A percentile compares a stretch with the other conserved stretches of the same genome.
Conservation (phyloP, 2,888 invertebrate genomes). For the Drosophila lutescens region DNA sequence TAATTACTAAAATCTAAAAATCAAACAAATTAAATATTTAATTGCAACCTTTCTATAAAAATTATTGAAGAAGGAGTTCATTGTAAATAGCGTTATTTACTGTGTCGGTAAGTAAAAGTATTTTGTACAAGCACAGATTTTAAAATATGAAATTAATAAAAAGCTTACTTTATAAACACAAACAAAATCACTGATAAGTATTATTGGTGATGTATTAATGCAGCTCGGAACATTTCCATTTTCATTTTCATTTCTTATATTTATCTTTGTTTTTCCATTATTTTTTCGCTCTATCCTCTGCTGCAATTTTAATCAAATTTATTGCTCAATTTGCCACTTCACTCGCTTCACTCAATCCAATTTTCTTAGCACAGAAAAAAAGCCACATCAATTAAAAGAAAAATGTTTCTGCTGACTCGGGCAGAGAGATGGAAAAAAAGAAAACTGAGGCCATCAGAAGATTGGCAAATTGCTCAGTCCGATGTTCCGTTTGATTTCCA, state of each 20-base stretch:
- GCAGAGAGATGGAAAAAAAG: constrained; percentile 3
- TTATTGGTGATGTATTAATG: not conserved
- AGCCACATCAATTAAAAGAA: constrained; percentile 52
- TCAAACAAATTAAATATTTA: too few relatives aligned
- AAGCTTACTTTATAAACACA: not conserved
- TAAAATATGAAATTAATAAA: not conserved
- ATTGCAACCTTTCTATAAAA: too few relatives aligned
- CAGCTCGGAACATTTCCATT: not conserved
- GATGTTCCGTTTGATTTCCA: constrained; percentile 12
- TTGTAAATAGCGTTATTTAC: too few relatives aligned
- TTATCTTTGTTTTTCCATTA: not conserved
- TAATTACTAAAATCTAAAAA: too few relatives aligned
- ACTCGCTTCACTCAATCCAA: constrained; percentile 45
- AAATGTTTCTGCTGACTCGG: constrained; percentile 34
- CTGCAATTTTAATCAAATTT: constrained; percentile 45
- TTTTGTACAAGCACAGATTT: too few relatives aligned
- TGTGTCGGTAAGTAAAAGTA: too few relatives aligned
- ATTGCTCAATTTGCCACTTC: constrained; percentile 51
- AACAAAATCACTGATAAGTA: not conserved
- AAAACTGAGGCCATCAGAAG: constrained; percentile 18
- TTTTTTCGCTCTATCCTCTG: constrained; percentile 1
- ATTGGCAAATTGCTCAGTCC: constrained; percentile 44
- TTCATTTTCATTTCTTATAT: not conserved
- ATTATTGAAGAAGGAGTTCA: too few relatives aligned
- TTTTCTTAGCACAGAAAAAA: constrained; percentile 22